phyloP scores from a whole-genome alignment of 2,888 invertebrate genomes.

The Fissipunctia ypsillon region DNA sequence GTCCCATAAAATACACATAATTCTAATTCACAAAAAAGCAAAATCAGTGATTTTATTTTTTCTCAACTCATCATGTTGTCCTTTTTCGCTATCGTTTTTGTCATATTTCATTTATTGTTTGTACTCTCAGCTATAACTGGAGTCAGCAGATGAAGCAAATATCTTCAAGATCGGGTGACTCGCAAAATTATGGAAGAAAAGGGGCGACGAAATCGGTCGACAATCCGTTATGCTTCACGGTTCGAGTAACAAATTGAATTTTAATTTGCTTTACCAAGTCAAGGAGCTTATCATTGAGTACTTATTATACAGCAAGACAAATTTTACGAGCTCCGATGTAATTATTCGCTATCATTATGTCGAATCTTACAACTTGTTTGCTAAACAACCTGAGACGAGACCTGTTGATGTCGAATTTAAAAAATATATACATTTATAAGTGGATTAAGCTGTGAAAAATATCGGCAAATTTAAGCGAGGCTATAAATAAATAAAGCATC shows the following conservation, averaged over 20 bases:
- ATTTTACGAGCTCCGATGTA: slow-evolving; percentile 80
- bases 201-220: slow-evolving; percentile 86
- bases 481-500: slow-evolving; percentile 67
- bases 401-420: slow-evolving; percentile 65
- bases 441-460: slow-evolving; percentile 65
- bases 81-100: slow-evolving; percentile 35
- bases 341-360: slow-evolving; percentile 76
- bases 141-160: slow-evolving; percentile 78
- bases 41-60: slow-evolving; percentile 35
- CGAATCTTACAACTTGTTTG: slow-evolving; percentile 68
- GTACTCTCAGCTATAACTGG: slow-evolving; percentile 73
- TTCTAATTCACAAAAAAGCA: slow-evolving; percentile 33
- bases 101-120: slow-evolving; percentile 64
- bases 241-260: slow-evolving; percentile 89
- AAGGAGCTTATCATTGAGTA: slow-evolving; percentile 88
- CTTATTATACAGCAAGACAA: slow-evolving; percentile 85
- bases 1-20: neutral
- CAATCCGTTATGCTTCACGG: slow-evolving; percentile 89
- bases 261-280: slow-evolving; percentile 88
- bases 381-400: slow-evolving; percentile 63
- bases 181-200: slow-evolving; percentile 86
- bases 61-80: slow-evolving; percentile 62
- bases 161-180: slow-evolving; percentile 80
- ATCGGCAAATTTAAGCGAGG: slow-evolving; percentile 61
- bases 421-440: slow-evolving; percentile 55